Percentiles rank a stretch among this genome's conserved stretches.
phyloP scores from a whole-genome alignment of 2,888 invertebrate genomes.

The Dolomedes plantarius region DNA sequence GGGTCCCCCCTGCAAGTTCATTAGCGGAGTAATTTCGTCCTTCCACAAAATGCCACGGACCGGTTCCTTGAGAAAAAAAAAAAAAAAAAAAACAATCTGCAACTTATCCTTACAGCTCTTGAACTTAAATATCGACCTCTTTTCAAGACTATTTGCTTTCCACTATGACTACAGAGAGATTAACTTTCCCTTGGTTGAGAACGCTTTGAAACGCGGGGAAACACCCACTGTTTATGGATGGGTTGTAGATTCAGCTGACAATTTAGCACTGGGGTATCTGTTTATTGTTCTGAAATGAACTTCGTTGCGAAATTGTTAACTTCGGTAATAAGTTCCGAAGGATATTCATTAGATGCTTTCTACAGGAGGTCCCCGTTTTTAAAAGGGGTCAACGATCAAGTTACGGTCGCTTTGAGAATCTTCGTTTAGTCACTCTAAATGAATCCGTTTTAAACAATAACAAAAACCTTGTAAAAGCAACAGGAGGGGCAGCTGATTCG shows the following conservation, averaged over 20 bases:
- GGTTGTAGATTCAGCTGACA: not conserved
- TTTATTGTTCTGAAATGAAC: not conserved
- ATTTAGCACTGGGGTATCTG: not conserved
- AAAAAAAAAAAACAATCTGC: slow-evolving; percentile 14
- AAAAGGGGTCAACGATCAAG: no score
- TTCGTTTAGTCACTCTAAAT: no score
- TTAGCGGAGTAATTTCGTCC: slow-evolving; percentile 11
- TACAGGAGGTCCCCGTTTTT: no score
- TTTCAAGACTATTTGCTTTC: not conserved
- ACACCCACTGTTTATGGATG: not conserved
- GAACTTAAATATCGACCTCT: not conserved
- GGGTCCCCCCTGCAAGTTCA: not conserved
- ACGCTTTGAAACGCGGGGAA: not conserved
- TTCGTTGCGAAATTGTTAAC: no score
- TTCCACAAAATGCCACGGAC: slow-evolving; percentile 13
- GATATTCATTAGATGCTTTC: no score
- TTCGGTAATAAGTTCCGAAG: no score
- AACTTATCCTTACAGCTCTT: not conserved
- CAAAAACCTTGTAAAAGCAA: no score
- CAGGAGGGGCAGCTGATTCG: no score
- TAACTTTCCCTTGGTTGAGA: no score
- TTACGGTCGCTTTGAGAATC: no score
- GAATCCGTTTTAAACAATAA: no score
- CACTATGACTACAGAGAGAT: no score
- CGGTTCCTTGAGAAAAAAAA: not conserved